Conservation (phyloP, 2,888 invertebrate genomes). For the Rotaria socialis region DNA sequence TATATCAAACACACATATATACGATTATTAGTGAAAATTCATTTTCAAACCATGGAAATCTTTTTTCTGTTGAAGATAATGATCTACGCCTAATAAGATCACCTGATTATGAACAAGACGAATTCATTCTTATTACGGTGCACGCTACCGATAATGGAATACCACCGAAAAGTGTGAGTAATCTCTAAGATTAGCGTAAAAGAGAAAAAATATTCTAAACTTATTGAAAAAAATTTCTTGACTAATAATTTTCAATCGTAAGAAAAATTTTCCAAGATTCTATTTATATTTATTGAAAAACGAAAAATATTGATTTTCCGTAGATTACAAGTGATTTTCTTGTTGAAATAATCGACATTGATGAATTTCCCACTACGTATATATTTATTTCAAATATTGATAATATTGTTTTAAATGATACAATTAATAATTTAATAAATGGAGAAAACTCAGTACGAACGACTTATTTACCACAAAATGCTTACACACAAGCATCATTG, state of each 20-base stretch:
- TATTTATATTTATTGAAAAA: too few relatives aligned
- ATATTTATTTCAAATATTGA: background rate
- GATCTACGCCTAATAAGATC: background rate
- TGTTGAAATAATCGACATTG: background rate
- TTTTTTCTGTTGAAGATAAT: background rate
- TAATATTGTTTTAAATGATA: background rate
- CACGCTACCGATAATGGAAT: background rate
- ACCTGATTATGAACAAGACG: slow-evolving; percentile 13
- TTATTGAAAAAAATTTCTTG: too few relatives aligned
- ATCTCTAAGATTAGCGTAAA: too few relatives aligned
- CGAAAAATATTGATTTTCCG: background rate
- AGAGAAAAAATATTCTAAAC: too few relatives aligned
- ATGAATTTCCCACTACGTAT: background rate
- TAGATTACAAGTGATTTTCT: background rate
- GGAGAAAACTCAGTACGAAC: background rate
- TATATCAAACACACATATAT: background rate
- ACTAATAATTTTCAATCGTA: too few relatives aligned
- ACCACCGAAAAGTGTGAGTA: background rate
- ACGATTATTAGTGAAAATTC: background rate
- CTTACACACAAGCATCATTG: background rate
- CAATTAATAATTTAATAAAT: background rate
- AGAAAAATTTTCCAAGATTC: too few relatives aligned
- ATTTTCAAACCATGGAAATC: background rate
- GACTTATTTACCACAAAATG: background rate
- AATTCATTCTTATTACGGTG: background rate